phyloP scores from a whole-genome alignment of 2,888 invertebrate genomes.

The Didymodactylos carnosus region DNA sequence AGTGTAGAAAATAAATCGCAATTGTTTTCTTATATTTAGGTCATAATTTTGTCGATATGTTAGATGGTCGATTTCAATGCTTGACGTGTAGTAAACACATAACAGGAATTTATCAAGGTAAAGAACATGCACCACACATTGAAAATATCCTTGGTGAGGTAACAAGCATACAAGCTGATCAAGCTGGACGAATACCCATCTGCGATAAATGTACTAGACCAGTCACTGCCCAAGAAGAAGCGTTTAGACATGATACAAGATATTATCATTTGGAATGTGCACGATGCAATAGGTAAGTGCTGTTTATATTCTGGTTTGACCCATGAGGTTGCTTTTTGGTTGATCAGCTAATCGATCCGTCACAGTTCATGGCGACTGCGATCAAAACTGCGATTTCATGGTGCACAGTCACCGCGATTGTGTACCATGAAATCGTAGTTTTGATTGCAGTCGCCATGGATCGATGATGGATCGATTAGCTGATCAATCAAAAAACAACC shows the following conservation, averaged over 20 bases:
- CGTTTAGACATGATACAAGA: background rate
- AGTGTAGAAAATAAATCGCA: too few relatives aligned
- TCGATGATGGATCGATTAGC: too few relatives aligned
- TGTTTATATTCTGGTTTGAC: too few relatives aligned
- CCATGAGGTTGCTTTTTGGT: too few relatives aligned
- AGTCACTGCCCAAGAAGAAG: background rate
- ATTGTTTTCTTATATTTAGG: background rate
- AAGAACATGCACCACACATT: background rate
- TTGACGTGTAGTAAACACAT: background rate
- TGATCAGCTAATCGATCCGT: too few relatives aligned
- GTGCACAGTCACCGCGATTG: too few relatives aligned
- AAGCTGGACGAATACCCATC: background rate
- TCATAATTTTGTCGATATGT: background rate
- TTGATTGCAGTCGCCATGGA: too few relatives aligned
- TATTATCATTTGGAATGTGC: background rate
- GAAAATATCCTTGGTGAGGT: background rate
- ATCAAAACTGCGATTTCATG: too few relatives aligned
- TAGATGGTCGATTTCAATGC: background rate
- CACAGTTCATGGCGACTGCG: too few relatives aligned
- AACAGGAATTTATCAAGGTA: background rate
- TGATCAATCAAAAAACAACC: too few relatives aligned
- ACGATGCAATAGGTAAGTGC: background rate
- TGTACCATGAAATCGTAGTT: too few relatives aligned
- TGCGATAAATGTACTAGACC: background rate
- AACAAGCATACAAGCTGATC: background rate